Conservation (phyloP, 2,888 invertebrate genomes). For the Drosophila emarginata region DNA sequence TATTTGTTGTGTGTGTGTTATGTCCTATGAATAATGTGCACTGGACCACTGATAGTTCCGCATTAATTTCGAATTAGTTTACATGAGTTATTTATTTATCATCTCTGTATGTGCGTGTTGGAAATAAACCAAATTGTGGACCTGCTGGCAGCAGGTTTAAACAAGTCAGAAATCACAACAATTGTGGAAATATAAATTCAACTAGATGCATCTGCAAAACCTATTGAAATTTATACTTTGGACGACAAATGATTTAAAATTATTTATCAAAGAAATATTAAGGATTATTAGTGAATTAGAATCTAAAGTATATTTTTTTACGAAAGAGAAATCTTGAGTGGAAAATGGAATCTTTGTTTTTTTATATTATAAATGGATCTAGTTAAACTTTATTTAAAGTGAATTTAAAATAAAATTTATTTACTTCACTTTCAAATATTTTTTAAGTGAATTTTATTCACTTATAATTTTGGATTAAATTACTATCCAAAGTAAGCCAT, state of each 20-base stretch:
- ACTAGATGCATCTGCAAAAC: neutral
- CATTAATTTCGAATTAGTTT: slow-evolving; percentile 33
- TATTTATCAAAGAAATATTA: neutral
- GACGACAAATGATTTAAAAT: neutral
- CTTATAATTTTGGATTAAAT: no score
- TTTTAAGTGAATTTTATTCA: no score
- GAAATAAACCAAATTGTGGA: slow-evolving; percentile 3
- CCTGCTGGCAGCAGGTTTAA: slow-evolving; percentile 1
- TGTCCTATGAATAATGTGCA: slow-evolving; percentile 38
- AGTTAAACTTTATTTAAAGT: no score
- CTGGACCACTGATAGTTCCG: slow-evolving; percentile 27
- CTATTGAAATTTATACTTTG: neutral
- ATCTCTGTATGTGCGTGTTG: neutral
- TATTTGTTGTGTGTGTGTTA: slow-evolving; percentile 10
- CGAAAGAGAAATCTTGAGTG: no score
- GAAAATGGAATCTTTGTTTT: no score
- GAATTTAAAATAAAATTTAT: no score
- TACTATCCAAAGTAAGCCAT: no score
- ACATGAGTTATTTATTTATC: slow-evolving; percentile 20
- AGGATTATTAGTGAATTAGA: no score
- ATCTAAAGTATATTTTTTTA: no score
- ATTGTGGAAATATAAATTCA: neutral
- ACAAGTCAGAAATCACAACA: slow-evolving; percentile 4
- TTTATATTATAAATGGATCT: no score
- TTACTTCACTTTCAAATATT: no score